phyloP scores from a whole-genome alignment of 2,888 invertebrate genomes.

The Dolichopus griseipennis region DNA sequence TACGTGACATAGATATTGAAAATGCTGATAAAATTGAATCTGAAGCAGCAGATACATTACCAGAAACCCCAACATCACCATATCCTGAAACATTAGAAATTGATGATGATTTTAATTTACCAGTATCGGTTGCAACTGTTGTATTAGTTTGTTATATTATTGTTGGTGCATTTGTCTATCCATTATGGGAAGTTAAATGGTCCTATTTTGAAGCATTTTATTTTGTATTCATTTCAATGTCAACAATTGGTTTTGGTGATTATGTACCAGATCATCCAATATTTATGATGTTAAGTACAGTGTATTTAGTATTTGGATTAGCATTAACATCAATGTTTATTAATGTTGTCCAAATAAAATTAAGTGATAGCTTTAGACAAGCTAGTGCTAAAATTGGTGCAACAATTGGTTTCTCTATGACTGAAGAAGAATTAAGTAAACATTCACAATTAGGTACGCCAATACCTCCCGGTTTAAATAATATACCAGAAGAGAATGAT shows the following conservation, averaged over 20 bases:
- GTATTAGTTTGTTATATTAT: conserved; percentile 80
- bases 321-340: conserved; percentile 96
- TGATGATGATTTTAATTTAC: conserved; percentile 90
- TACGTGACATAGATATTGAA: conserved; percentile 45
- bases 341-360: conserved; percentile 82
- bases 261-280: conserved; percentile 79
- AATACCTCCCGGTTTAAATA: conserved; percentile 33
- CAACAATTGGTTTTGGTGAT: conserved; percentile 95
- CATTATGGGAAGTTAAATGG: conserved; percentile 67
- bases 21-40: conserved; percentile 21
- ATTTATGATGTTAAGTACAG: conserved; percentile 82
- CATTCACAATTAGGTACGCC: conserved; percentile 21
- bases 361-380: conserved; percentile 71
- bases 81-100: conserved; percentile 68
- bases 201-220: conserved; percentile 90
- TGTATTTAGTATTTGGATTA: conserved; percentile 88
- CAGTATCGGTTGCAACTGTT: conserved; percentile 77
- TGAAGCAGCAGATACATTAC: conserved; percentile 31
- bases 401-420: conserved; percentile 68
- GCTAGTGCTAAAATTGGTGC: conserved; percentile 79
- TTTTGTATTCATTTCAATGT: conserved; percentile 94
- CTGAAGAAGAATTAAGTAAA: conserved; percentile 54
- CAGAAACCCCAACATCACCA: conserved; percentile 64
- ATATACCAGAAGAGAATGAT: conserved; percentile 34
- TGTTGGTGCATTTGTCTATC: conserved; percentile 73